phyloP scores from a whole-genome alignment of 1,140 invertebrate species.

The Brachionus rotundiformis region DNA sequence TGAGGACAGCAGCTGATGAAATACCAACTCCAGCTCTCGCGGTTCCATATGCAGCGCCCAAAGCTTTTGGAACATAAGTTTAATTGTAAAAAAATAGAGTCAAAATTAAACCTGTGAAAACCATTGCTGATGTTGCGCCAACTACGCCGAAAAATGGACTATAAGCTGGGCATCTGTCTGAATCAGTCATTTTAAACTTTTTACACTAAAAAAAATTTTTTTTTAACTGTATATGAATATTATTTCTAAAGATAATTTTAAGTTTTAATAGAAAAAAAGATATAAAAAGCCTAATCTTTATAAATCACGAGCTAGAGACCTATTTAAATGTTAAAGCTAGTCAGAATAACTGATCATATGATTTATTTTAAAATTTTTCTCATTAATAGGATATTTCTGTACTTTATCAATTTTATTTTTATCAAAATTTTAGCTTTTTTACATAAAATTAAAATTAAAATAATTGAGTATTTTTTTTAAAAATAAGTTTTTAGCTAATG shows the following conservation, averaged over 20 bases:
- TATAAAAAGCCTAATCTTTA: background rate
- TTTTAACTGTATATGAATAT: background rate
- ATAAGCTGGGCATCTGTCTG: slow-evolving; percentile 52
- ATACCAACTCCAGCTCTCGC: slow-evolving; percentile 99
- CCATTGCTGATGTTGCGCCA: slow-evolving; percentile 95
- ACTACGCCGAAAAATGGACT: slow-evolving; percentile 89
- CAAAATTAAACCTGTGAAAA: slow-evolving; percentile 73
- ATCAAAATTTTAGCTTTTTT: background rate
- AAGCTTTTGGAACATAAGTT: slow-evolving; percentile 68
- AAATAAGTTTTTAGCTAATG: no score
- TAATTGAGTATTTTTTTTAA: no score
- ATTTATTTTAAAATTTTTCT: background rate
- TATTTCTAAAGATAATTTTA: background rate
- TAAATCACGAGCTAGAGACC: background rate
- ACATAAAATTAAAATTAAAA: no score
- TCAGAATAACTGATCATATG: background rate
- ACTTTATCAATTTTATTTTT: background rate
- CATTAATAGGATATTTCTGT: no score
- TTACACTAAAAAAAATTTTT: background rate
- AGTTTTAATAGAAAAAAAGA: background rate
- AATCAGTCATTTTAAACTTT: slow-evolving; percentile 2
- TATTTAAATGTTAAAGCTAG: background rate
- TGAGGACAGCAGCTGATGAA: slow-evolving; percentile 98
- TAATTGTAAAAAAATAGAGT: no score
- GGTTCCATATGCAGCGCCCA: slow-evolving; percentile 98